Percentiles rank a stretch among this genome's conserved stretches.
Evolutionary conservation across 2,797 vertebrate species (phyloP).

Genomic region (Pitangus sulphuratus): DNA sequence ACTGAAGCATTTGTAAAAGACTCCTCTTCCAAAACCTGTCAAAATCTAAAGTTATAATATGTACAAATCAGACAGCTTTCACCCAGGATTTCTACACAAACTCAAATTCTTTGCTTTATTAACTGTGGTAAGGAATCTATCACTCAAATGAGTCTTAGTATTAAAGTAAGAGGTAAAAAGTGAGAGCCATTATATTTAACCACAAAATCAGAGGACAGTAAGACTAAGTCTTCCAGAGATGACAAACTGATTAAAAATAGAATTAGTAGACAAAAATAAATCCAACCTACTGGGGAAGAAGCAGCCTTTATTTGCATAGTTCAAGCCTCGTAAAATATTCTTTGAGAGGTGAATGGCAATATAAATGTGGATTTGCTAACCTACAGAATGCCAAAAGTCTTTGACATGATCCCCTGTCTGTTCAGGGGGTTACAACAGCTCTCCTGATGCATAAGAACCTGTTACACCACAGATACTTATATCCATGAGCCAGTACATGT

Average conservation of each 20-base stretch:
- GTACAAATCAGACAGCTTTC: not conserved
- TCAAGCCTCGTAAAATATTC: not conserved
- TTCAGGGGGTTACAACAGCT: not conserved
- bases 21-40: not conserved
- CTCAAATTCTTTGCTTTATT: not conserved
- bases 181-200: not conserved
- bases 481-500: not conserved
- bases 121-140: not conserved
- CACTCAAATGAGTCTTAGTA: not conserved
- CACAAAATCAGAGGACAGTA: not conserved
- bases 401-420: not conserved
- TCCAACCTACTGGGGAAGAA: not conserved
- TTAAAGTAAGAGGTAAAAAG: not conserved
- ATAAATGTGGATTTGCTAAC: not conserved
- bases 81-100: not conserved
- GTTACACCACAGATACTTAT: not conserved
- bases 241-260: not conserved
- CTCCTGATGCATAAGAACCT: not conserved
- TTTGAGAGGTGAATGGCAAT: not conserved
- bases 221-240: not conserved
- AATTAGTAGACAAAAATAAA: not conserved
- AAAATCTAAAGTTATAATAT: not conserved
- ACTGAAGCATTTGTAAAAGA: not conserved
- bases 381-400: not conserved
- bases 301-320: not conserved